Conservation (phyloP, 2,113 vertebrate species). For the Strix aluco region DNA sequence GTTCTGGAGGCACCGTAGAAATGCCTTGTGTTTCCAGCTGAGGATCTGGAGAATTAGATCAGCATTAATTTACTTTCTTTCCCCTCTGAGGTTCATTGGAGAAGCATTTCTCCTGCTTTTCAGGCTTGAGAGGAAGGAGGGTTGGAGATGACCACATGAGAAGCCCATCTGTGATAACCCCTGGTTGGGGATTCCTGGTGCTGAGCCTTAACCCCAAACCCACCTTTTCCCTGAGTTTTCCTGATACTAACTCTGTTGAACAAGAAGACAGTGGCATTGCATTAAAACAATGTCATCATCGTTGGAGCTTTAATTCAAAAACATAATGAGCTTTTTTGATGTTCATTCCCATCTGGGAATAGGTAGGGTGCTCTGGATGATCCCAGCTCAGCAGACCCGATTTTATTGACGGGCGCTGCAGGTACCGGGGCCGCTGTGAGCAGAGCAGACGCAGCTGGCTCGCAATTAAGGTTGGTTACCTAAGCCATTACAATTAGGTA, state of each 20-base stretch:
- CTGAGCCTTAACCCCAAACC: background rate
- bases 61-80: background rate
- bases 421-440: background rate
- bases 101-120: background rate
- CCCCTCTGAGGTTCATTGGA: background rate
- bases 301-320: background rate
- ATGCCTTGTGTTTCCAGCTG: background rate
- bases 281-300: background rate
- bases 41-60: background rate
- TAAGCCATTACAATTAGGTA: background rate
- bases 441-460: background rate
- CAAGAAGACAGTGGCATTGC: background rate
- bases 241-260: background rate
- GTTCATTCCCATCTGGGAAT: background rate
- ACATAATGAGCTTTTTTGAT: background rate
- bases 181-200: accelerated
- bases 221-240: background rate
- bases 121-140: background rate
- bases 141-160: background rate
- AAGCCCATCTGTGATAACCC: background rate
- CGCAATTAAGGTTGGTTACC: slow-evolving; percentile 3
- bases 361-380: background rate
- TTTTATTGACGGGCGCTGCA: background rate
- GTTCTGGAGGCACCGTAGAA: background rate
- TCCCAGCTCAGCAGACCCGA: background rate